Conservation (phyloP, 2,113 vertebrate species). For the Sakesphorus luctuosus region DNA sequence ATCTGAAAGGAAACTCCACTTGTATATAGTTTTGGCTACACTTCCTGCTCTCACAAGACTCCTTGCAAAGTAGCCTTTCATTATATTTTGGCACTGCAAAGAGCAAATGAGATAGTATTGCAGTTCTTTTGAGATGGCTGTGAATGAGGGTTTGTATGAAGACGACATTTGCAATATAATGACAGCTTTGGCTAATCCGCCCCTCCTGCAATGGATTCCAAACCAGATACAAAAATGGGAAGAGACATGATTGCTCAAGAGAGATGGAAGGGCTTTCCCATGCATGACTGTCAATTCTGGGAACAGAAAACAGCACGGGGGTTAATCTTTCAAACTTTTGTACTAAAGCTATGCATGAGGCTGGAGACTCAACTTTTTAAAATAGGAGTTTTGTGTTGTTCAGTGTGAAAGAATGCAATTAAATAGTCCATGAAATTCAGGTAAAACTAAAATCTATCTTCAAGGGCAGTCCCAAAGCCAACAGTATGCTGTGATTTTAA, state of each 20-base stretch:
- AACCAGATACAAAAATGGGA: not conserved
- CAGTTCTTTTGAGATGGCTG: not conserved
- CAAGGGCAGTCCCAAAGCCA: not conserved
- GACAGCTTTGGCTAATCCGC: not conserved
- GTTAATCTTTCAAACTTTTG: not conserved
- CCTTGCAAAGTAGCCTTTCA: not conserved
- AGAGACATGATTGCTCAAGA: not conserved
- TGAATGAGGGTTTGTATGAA: not conserved
- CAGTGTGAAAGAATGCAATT: not conserved
- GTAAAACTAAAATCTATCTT: not conserved
- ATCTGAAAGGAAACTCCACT: not conserved
- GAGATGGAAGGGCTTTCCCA: not conserved
- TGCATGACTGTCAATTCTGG: not conserved
- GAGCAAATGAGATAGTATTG: not conserved
- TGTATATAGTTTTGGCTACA: not conserved
- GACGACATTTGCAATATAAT: not conserved
- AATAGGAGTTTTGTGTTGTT: not conserved
- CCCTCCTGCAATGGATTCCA: not conserved
- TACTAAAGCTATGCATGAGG: not conserved
- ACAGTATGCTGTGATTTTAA: not conserved
- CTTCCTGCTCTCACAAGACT: not conserved
- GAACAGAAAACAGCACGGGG: not conserved
- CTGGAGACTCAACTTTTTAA: not conserved
- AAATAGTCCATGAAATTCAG: not conserved
- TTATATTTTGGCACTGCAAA: not conserved